phyloP scores from a whole-genome alignment of 1,140 invertebrate species.

The Lepidostoma basale region DNA sequence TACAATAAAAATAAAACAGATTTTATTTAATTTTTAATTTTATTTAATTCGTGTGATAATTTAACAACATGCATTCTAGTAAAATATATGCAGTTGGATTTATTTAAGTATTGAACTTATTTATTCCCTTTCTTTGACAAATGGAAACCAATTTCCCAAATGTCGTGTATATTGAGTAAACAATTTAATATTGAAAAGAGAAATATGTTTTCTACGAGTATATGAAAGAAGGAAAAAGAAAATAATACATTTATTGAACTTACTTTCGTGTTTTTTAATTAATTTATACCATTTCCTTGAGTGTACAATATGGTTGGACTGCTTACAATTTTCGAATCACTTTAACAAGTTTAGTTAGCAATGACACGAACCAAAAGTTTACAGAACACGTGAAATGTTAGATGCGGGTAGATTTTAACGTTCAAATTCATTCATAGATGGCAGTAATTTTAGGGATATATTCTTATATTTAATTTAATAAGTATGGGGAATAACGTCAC shows the following conservation, averaged over 20 bases:
- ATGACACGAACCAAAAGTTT: background rate
- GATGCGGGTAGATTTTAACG: background rate
- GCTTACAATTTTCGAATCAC: background rate
- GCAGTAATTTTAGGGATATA: too few relatives aligned
- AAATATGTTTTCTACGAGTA: conserved; percentile 3
- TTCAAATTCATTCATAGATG: background rate
- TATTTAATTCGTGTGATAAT: background rate
- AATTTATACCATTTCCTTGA: conserved; percentile 42
- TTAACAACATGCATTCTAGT: background rate
- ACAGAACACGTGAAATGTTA: background rate
- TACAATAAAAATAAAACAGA: too few relatives aligned
- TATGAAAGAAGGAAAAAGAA: conserved; percentile 23
- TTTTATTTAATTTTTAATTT: background rate
- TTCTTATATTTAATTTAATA: too few relatives aligned
- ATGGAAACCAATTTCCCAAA: background rate
- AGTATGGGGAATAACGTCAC: too few relatives aligned
- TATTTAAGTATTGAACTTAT: background rate
- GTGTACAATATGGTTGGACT: conserved; percentile 45
- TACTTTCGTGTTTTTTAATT: conserved; percentile 31
- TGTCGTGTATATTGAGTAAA: background rate
- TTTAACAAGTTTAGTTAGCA: background rate
- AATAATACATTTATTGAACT: conserved; percentile 39
- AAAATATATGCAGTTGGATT: background rate
- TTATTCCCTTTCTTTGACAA: conserved; percentile 31
- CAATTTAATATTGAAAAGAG: too few relatives aligned